Base-by-base conservation (phyloP, 2,797 vertebrate species). In the Anguilla obscura region DNA sequence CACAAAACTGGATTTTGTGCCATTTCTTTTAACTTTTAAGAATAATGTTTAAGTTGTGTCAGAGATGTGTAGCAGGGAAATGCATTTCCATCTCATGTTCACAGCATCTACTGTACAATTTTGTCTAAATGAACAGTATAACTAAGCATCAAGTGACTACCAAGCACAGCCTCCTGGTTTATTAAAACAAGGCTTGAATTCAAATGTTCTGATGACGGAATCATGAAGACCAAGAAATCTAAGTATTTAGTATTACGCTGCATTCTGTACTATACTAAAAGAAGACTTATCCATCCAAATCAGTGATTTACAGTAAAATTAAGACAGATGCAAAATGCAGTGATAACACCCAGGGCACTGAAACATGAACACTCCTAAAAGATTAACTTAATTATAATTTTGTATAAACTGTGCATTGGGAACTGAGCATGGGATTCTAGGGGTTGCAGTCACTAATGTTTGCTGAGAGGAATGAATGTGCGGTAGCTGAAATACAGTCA, bases 401-500 rank as follows among this genome's bases (percentile, higher is more conserved):
- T 36, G 33, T 85, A 36, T 9, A 18, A 85, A 48, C 63, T 74
- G 69, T 85, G 87, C 74, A 83, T 83, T 83, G 88, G 48, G 30
- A 86, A 88, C 27, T 60, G 88, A 88, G 85, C 85, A 80, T 85
- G 48, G 56, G 14, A 84, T 86, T 87, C 24, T 56, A 30, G 6
- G 56, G 82, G 82, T 76, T 58, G 50, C 14, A 36, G n/a, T 30
- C 27, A 33, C 8, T 33, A 69, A 66, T 50, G 30, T 27, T 36
- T 86, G 76, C 14, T 45, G 88, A 91, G 91, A 88, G 52, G 93
- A 94, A 97, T 96, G 95, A 93, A 96, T 90, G 93, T 92, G 93
- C 92, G 90, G 92, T 79, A 93, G 94, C 92, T 94, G 93, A 91
- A 94, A 93, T 93, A 92, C 94, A 94, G 94, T 94, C 89, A 95